These are phyloP conservation scores for Harpalus rubripes DNA, from an alignment of 2,888 invertebrate genomes.

Conservation along the genomic window DNA sequence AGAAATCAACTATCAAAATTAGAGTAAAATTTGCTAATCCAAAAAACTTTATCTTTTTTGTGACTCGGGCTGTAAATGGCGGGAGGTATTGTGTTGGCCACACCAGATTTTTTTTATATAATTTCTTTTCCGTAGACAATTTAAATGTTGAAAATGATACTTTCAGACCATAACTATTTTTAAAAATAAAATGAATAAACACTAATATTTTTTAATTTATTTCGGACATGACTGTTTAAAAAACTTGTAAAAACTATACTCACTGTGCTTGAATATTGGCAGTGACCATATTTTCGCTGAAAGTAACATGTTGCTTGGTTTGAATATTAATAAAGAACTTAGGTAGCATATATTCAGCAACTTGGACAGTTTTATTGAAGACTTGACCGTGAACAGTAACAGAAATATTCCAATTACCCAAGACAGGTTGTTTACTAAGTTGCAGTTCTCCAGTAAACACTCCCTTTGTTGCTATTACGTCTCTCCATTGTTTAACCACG, in stretches of 20 bases:
- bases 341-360: conserved; percentile 95
- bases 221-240: too few species aligned
- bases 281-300: conserved; percentile 87
- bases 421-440: conserved; percentile 89
- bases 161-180: too few species aligned
- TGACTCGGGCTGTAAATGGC: too few species aligned
- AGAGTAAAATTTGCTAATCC: too few species aligned
- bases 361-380: conserved; percentile 85
- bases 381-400: conserved; percentile 81
- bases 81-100: too few species aligned
- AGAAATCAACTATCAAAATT: too few species aligned
- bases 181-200: too few species aligned
- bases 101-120: too few species aligned
- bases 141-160: too few species aligned
- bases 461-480: conserved; percentile 84
- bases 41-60: too few species aligned
- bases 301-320: conserved; percentile 89
- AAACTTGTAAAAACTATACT: conserved; percentile 72
- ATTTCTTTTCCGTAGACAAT: too few species aligned
- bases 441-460: conserved; percentile 88
- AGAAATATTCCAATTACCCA: conserved; percentile 93
- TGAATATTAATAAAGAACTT: conserved; percentile 94
- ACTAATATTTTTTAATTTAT: too few species aligned
- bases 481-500: conserved; percentile 89
- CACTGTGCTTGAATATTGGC: conserved; percentile 92